A percentile compares a stretch with the other conserved stretches of the same genome.
phyloP scores from a whole-genome alignment of 2,888 invertebrate genomes.

The Cremastobaeus sp. region DNA sequence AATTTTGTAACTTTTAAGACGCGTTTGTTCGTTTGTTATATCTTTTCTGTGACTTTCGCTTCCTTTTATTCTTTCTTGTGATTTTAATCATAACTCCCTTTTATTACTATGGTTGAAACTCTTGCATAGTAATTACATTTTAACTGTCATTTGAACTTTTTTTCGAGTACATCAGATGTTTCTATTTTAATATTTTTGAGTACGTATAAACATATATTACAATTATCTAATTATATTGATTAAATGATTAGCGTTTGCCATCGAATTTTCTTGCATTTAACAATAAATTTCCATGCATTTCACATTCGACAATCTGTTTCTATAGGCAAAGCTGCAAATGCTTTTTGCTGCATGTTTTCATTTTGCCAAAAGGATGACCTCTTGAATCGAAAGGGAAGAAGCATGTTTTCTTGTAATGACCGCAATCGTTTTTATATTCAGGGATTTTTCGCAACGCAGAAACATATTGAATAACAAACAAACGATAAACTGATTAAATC shows the following conservation, averaged over 20 bases:
- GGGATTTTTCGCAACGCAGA: constrained; percentile 57
- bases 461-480: constrained; percentile 57
- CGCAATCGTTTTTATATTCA: constrained; percentile 46
- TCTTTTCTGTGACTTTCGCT: constrained; percentile 53
- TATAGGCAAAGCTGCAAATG: constrained; percentile 2
- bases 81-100: constrained; percentile 55
- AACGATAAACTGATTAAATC: constrained; percentile 64
- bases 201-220: constrained; percentile 33
- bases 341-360: constrained; percentile 25
- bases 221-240: constrained; percentile 28
- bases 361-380: constrained; percentile 36
- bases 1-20: constrained; percentile 63
- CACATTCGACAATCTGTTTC: constrained; percentile 8
- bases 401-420: not conserved
- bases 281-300: constrained; percentile 42
- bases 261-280: constrained; percentile 49
- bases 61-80: constrained; percentile 57
- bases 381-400: constrained; percentile 14
- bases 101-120: constrained; percentile 16
- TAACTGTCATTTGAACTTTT: constrained; percentile 34
- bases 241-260: constrained; percentile 48
- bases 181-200: constrained; percentile 52
- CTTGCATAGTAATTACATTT: no score
- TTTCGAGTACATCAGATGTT: constrained; percentile 49
- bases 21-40: constrained; percentile 63